These are phyloP conservation scores for Parthenolecanium corni DNA, from an alignment of 2,888 invertebrate genomes.

Conservation along the genomic window DNA sequence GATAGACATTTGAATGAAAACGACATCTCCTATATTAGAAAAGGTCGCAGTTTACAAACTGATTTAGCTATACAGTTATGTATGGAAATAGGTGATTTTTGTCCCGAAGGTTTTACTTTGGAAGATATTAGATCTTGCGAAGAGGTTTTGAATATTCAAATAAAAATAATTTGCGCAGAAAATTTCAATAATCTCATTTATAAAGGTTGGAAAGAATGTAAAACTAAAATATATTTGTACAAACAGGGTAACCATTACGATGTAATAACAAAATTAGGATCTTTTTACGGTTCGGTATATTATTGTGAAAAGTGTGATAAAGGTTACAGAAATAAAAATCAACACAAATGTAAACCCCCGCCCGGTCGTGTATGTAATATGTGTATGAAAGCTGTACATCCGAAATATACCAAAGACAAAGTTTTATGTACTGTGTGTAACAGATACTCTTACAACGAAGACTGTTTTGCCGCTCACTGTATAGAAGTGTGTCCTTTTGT, in stretches of 20 bases:
- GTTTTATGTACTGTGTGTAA: conserved; percentile 3
- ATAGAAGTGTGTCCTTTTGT: not conserved
- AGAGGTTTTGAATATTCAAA: conserved; percentile 14
- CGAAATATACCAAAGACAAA: not conserved
- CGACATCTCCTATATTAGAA: conserved; percentile 6
- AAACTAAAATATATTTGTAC: conserved; percentile 12
- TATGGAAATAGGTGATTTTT: conserved; percentile 6
- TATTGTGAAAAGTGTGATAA: conserved; percentile 22
- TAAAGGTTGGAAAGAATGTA: conserved; percentile 8
- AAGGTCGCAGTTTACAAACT: conserved; percentile 16
- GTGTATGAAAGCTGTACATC: not conserved
- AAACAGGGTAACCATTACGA: conserved; percentile 18
- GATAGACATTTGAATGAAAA: not conserved
- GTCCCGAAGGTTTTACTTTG: conserved; percentile 22
- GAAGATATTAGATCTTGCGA: conserved; percentile 21
- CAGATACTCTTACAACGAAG: conserved; percentile 1
- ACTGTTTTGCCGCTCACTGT: not conserved
- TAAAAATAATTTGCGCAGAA: conserved; percentile 20
- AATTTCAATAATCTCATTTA: conserved; percentile 22
- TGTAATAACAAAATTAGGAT: conserved; percentile 10
- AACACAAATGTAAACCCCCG: not conserved
- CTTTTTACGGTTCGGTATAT: conserved; percentile 8
- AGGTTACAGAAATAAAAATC: conserved; percentile 11
- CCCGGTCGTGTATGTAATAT: not conserved
- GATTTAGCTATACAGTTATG: conserved; percentile 10